Conservation (phyloP, 2,888 invertebrate species). For the Drosophila pseudotalamancana region DNA sequence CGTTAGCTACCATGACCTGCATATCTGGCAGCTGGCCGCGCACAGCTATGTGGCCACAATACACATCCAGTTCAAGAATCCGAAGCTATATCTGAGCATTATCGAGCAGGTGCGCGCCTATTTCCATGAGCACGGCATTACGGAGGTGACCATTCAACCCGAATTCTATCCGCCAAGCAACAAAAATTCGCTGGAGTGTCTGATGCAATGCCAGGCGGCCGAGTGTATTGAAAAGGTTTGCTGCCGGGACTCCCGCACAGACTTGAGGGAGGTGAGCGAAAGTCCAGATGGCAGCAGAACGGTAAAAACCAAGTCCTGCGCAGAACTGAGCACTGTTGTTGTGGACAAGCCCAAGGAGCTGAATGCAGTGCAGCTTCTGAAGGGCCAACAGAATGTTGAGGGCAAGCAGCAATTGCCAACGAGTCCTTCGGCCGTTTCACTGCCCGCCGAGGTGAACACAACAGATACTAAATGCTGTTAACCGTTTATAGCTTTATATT, state of each 20-base stretch:
- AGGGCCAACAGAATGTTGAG: slow-evolving; percentile 8
- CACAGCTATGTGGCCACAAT: slow-evolving; percentile 93
- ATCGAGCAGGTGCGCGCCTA: slow-evolving; percentile 89
- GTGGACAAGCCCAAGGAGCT: slow-evolving; percentile 61
- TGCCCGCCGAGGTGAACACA: slow-evolving; percentile 13
- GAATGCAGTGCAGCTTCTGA: slow-evolving; percentile 44
- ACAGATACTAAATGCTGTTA: slow-evolving; percentile 7
- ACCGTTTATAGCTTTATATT: slow-evolving; percentile 8
- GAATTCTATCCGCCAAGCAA: slow-evolving; percentile 87
- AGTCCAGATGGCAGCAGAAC: slow-evolving; percentile 43
- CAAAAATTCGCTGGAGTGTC: slow-evolving; percentile 75
- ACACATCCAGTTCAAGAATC: slow-evolving; percentile 90
- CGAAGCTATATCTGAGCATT: slow-evolving; percentile 86
- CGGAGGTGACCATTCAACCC: slow-evolving; percentile 94
- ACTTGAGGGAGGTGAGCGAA: slow-evolving; percentile 73
- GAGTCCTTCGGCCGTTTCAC: slow-evolving; percentile 39
- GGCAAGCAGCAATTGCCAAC: not conserved
- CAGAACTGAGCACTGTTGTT: slow-evolving; percentile 50
- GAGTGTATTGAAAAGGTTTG: slow-evolving; percentile 83
- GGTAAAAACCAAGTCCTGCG: slow-evolving; percentile 53
- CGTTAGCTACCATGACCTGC: slow-evolving; percentile 92
- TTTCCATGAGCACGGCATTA: slow-evolving; percentile 92
- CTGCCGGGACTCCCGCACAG: slow-evolving; percentile 78
- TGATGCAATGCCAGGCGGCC: slow-evolving; percentile 78
- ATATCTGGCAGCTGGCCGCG: slow-evolving; percentile 94